Base-by-base conservation (phyloP, 2,888 invertebrate genomes). In the Philonicus albiceps region DNA sequence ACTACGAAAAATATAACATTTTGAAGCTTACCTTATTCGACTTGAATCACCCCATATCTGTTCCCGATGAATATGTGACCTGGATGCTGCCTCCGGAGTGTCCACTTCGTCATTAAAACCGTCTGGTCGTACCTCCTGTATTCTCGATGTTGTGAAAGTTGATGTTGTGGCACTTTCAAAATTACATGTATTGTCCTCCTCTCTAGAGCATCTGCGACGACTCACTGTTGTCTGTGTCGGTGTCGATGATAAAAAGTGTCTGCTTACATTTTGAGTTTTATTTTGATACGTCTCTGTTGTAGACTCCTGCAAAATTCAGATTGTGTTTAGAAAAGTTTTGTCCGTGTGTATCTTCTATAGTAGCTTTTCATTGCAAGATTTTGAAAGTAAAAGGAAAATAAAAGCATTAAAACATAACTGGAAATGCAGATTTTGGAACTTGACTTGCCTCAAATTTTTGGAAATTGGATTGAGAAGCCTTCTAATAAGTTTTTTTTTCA, bases 171-270 rank as follows among this genome's bases (percentile, higher is more conserved):
- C 86, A 73, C 87, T 87, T 30, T 84, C 80, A 31, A 89, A 89
- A 80, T 89, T 90, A 81, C 89, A 92, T 74, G 90, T 89, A 37
- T 91, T 89, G 22, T 91, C 90, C 37, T 90, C 89, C 84, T 89
- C 88, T 3, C 88, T 89, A 87, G 90, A 85, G 85, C 90, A 88
- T 13, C 89, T 89, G 74, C 86, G 86, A 16, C 90, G 89, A 85
- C 88, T 89, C 30, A 83, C 30, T 73, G 81, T 84, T n/a, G 87
- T 80, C 53, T 85, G 86, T 34, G 86, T 80, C 53, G 86, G 86
- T 34, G 86, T 87, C 72, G 87, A 87, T 76, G 87, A 87, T 78
- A 86, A 72, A 64, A 87, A 87, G 73, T 76, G 34, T 19, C 78
- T 86, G 30, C n/a, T 40, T 73, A 43, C 49, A 73, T 84, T 86